Percentiles rank a stretch among this genome's conserved stretches.
Conservation (phyloP, 2,113 vertebrate genomes). For the Gulo gulo region DNA sequence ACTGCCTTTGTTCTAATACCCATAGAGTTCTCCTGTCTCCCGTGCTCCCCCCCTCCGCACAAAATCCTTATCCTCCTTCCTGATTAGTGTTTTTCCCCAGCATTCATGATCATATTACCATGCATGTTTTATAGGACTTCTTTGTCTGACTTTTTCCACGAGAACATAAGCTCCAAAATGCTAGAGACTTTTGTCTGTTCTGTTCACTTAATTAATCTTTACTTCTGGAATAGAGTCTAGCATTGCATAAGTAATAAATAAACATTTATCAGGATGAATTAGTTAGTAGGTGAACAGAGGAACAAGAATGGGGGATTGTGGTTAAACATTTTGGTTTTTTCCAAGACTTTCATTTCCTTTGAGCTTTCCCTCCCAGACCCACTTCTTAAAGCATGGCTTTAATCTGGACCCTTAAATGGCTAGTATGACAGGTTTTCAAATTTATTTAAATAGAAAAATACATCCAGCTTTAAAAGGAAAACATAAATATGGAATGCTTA, state of each 20-base stretch:
- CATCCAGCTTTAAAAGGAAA: background rate
- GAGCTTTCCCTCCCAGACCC: background rate
- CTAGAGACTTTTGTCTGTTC: background rate
- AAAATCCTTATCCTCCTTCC: background rate
- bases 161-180: background rate
- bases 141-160: background rate
- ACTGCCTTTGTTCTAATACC: background rate
- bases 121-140: background rate
- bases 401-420: too few species aligned
- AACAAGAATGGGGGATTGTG: background rate
- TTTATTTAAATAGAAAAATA: background rate
- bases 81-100: background rate
- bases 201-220: background rate
- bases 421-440: background rate
- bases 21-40: rapidly evolving
- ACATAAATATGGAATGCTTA: background rate
- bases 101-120: background rate
- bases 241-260: background rate
- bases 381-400: background rate
- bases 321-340: background rate
- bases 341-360: background rate
- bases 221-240: background rate
- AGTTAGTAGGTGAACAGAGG: background rate
- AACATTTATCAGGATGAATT: background rate
- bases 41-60: rapidly evolving